phyloP scores from a whole-genome alignment of 2,113 vertebrate genomes.

The Sitta europaea region DNA sequence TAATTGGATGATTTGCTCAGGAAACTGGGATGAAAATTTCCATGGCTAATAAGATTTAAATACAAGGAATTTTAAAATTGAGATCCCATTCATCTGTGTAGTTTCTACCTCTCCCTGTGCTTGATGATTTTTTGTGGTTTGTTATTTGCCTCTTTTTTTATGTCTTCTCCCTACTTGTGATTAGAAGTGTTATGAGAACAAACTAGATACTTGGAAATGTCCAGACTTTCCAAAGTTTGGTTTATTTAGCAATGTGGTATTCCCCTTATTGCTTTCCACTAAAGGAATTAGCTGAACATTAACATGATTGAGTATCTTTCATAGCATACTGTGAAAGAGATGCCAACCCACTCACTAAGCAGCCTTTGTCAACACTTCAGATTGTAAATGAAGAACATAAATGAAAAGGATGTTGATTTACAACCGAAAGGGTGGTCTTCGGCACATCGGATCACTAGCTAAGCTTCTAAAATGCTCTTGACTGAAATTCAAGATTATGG shows the following conservation, averaged over 20 bases:
- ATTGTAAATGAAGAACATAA: not conserved
- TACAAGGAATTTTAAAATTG: not conserved
- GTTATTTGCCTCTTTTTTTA: not conserved
- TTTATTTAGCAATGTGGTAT: not conserved
- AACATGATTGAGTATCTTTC: not conserved
- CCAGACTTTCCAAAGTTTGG: not conserved
- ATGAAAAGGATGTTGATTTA: not conserved
- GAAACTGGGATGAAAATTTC: not conserved
- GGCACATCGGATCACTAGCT: not conserved
- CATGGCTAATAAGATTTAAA: not conserved
- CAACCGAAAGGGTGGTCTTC: not conserved
- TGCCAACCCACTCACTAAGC: not conserved
- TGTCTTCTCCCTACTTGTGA: not conserved
- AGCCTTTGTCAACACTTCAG: not conserved
- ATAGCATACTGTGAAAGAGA: not conserved
- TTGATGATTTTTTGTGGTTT: not conserved
- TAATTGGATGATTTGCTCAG: not conserved
- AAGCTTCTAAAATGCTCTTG: not conserved
- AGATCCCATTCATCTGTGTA: not conserved
- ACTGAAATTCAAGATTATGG: not conserved
- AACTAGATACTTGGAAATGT: not conserved
- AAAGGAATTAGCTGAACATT: not conserved
- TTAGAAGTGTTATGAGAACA: not conserved
- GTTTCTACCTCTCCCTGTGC: not conserved
- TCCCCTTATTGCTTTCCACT: slow-evolving; percentile 4